Percentiles rank a stretch among this genome's conserved stretches.
Conservation (phyloP, 2,888 invertebrate species). For the Aleiodes alternator region DNA sequence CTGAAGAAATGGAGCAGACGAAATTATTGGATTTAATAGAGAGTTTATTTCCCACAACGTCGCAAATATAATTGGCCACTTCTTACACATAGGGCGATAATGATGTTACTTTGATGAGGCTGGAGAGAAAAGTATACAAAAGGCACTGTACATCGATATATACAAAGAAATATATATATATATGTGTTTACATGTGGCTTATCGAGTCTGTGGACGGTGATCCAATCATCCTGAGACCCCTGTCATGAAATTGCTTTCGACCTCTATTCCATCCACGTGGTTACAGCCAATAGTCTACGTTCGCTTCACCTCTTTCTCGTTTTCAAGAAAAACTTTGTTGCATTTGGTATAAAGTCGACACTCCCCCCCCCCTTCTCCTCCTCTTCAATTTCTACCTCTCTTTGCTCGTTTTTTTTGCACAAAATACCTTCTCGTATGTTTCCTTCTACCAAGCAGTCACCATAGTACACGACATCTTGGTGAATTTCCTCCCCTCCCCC, state of each 20-base stretch:
- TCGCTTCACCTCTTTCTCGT: constrained; percentile 52
- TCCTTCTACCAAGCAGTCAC: constrained; percentile 21
- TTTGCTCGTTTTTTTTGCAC: neutral
- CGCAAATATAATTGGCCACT: constrained; percentile 66
- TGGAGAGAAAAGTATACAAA: constrained; percentile 35
- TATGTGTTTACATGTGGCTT: constrained; percentile 52
- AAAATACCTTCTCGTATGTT: constrained; percentile 21
- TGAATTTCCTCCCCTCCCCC: constrained; percentile 24
- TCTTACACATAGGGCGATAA: constrained; percentile 61
- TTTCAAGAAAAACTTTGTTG: constrained; percentile 66
- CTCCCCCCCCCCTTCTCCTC: constrained; percentile 28
- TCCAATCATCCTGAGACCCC: constrained; percentile 72
- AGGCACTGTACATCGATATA: neutral
- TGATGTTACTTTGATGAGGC: constrained; percentile 68
- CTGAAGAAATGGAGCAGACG: neutral
- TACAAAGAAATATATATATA: constrained; percentile 27
- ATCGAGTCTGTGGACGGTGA: constrained; percentile 69
- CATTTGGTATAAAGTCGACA: constrained; percentile 66
- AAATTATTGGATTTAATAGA: constrained; percentile 55
- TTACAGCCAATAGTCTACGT: constrained; percentile 68
- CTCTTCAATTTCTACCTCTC: neutral
- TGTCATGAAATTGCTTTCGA: constrained; percentile 72
- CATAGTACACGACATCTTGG: neutral
- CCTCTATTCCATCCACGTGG: constrained; percentile 70
- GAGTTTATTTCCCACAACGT: constrained; percentile 59